Conservation (phyloP, 2,797 vertebrate species). For the Sibirionetta formosa region DNA sequence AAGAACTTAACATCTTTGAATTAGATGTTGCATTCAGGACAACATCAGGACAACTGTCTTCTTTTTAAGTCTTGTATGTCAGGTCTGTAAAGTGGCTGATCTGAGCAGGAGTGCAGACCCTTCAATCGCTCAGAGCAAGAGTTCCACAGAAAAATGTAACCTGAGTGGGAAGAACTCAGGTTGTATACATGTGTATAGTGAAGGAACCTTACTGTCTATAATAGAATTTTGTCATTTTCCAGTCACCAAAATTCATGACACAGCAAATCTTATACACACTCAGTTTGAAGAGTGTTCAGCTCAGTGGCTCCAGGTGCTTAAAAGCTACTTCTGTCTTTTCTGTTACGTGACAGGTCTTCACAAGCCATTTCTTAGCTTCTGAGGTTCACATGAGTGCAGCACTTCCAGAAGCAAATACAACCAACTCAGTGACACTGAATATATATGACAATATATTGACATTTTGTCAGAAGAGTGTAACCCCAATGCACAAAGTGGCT, state of each 20-base stretch:
- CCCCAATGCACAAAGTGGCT: constrained; percentile 35
- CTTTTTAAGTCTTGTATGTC: background rate
- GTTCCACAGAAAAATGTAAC: background rate
- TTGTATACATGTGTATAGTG: background rate
- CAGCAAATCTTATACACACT: background rate
- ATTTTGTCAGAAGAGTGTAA: constrained; percentile 64
- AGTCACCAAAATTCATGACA: background rate
- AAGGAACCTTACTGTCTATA: background rate
- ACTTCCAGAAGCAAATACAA: constrained; percentile 17
- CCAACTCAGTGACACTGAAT: constrained; percentile 48
- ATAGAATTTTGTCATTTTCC: background rate
- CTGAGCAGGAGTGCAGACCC: background rate
- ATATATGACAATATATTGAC: constrained; percentile 61
- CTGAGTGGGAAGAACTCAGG: background rate
- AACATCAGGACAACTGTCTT: background rate
- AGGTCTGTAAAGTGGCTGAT: background rate
- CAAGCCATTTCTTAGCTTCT: background rate
- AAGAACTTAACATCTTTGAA: background rate
- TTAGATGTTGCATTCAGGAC: background rate
- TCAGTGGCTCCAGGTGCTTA: background rate
- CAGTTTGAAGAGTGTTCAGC: background rate
- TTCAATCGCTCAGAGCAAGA: background rate
- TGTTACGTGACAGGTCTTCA: background rate
- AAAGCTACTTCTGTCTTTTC: background rate
- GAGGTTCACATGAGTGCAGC: background rate